Conservation (phyloP, 2,113 vertebrate species). For the Albula goreensis region DNA sequence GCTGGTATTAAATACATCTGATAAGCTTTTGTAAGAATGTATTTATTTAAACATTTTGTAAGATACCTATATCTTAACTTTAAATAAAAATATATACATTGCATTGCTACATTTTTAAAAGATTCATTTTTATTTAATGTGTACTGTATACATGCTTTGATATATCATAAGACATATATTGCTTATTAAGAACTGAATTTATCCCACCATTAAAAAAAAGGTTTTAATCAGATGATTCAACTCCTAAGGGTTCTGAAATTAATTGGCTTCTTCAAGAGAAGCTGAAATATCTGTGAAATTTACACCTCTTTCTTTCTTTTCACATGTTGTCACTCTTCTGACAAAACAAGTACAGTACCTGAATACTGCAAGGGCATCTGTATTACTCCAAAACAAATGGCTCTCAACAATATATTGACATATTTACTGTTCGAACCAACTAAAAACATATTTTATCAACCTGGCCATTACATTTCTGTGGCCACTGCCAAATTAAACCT, state of each 20-base stretch:
- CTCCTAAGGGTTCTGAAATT: constrained; percentile 50
- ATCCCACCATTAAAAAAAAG: constrained; percentile 1
- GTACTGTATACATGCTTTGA: neutral
- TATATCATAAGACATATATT: neutral
- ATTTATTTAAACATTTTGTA: neutral
- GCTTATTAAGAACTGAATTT: neutral
- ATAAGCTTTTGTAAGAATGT: neutral
- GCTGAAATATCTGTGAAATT: constrained; percentile 62
- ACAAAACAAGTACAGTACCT: constrained; percentile 62
- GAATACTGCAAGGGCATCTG: neutral
- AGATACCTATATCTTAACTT: neutral
- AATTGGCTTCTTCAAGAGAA: constrained; percentile 64
- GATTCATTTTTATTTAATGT: neutral
- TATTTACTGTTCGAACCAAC: neutral
- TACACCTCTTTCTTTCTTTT: constrained; percentile 60
- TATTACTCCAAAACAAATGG: neutral
- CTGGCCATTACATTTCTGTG: neutral
- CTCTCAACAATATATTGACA: neutral
- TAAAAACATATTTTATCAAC: neutral
- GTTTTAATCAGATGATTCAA: constrained; percentile 19
- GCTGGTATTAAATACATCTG: neutral
- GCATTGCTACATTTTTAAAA: neutral
- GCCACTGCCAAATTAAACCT: neutral
- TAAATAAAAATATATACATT: neutral
- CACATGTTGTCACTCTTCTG: constrained; percentile 56